Conservation (phyloP, 2,888 invertebrate genomes). For the Eupithecia subumbrata region DNA sequence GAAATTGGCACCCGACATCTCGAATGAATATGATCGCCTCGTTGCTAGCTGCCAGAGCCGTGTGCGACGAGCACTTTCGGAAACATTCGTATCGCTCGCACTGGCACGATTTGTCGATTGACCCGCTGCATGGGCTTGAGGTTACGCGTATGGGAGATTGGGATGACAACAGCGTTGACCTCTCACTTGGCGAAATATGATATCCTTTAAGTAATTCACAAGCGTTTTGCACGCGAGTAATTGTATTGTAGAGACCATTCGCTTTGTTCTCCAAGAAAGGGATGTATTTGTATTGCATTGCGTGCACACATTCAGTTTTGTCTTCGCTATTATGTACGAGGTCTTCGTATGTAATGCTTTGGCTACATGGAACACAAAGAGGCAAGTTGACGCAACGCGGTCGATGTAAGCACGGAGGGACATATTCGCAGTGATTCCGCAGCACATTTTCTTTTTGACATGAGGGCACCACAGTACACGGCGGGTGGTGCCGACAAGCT, state of each 20-base stretch:
- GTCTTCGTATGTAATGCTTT: constrained; percentile 63
- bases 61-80: constrained; percentile 39
- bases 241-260: constrained; percentile 53
- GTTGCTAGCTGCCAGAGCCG: constrained; percentile 46
- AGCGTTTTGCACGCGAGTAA: constrained; percentile 54
- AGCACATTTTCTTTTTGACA: constrained; percentile 72
- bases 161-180: constrained; percentile 44
- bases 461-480: constrained; percentile 75
- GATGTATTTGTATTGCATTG: constrained; percentile 56
- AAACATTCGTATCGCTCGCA: constrained; percentile 53
- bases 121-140: constrained; percentile 45
- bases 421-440: constrained; percentile 71
- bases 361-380: constrained; percentile 68
- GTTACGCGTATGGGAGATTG: constrained; percentile 51
- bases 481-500: constrained; percentile 76
- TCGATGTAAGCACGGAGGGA: constrained; percentile 72
- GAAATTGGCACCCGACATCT: constrained; percentile 77
- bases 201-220: constrained; percentile 54
- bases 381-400: constrained; percentile 77
- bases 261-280: constrained; percentile 49
- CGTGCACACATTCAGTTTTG: constrained; percentile 53
- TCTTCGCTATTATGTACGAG: constrained; percentile 37
- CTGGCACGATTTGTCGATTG: constrained; percentile 71
- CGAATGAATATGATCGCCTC: constrained; percentile 70
- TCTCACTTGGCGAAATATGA: constrained; percentile 47